phyloP scores from a whole-genome alignment of 2,113 vertebrate genomes.

The Condylura cristata region DNA sequence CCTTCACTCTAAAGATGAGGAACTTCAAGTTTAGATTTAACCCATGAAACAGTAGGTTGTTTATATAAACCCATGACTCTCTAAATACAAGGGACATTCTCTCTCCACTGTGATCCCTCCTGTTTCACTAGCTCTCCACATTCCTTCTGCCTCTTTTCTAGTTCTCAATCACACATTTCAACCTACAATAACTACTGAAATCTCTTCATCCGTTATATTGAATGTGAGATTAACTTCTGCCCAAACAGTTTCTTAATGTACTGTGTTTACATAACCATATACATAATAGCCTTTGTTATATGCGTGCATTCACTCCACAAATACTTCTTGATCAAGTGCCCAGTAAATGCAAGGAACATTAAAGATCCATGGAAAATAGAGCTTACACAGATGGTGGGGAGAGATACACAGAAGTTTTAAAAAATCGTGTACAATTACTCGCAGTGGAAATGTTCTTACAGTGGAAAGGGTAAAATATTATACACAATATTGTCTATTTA shows the following conservation, averaged over 20 bases:
- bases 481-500: not conserved
- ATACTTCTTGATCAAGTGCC: not conserved
- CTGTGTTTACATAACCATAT: not conserved
- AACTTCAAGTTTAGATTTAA: not conserved
- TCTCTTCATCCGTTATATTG: not conserved
- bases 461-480: not conserved
- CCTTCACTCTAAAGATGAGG: not conserved
- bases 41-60: not conserved
- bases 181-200: not conserved
- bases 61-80: fast-evolving
- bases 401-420: not conserved
- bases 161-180: not conserved
- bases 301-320: not conserved
- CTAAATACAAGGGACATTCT: not conserved
- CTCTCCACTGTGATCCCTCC: not conserved
- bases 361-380: not conserved
- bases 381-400: not conserved
- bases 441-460: not conserved
- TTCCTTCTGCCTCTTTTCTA: not conserved
- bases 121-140: not conserved
- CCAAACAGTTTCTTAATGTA: not conserved
- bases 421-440: not conserved
- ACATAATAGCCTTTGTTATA: not conserved
- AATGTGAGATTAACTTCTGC: not conserved
- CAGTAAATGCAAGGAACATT: not conserved